Percentiles rank a stretch among this genome's conserved stretches.
Conservation (phyloP, 2,797 vertebrate genomes). For the Pteronotus mesoamericanus region DNA sequence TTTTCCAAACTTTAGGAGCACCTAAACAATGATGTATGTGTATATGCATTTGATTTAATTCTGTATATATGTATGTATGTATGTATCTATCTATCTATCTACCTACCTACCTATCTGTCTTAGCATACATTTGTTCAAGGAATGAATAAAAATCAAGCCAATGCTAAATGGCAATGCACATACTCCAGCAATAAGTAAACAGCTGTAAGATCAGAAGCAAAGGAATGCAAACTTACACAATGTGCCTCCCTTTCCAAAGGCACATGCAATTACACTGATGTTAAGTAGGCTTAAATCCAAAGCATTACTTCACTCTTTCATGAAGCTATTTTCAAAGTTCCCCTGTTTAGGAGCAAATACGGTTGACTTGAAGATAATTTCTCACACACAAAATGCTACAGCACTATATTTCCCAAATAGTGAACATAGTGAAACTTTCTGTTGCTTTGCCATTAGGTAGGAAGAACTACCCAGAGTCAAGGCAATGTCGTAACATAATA, state of each 20-base stretch:
- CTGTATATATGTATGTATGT: too few species aligned
- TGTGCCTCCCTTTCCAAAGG: not conserved
- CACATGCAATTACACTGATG: not conserved
- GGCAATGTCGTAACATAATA: not conserved
- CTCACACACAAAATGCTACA: not conserved
- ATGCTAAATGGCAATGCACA: not conserved
- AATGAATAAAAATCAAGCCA: not conserved
- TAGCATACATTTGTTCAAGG: not conserved
- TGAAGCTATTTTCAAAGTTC: not conserved
- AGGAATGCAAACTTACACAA: not conserved
- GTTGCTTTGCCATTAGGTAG: not conserved
- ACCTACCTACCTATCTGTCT: not conserved
- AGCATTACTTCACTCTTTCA: not conserved
- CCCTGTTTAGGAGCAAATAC: constrained; percentile 18
- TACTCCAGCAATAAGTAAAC: not conserved
- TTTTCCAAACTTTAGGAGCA: not conserved
- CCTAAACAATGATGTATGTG: not conserved
- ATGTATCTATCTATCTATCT: too few species aligned
- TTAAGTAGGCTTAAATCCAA: not conserved
- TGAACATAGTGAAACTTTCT: not conserved
- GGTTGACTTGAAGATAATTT: not conserved
- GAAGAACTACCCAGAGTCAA: not conserved
- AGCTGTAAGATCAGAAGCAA: not conserved
- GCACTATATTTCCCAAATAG: not conserved
- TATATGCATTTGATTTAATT: not conserved